Conservation (phyloP, 2,113 vertebrate genomes). For the Recurvirostra avosetta region DNA sequence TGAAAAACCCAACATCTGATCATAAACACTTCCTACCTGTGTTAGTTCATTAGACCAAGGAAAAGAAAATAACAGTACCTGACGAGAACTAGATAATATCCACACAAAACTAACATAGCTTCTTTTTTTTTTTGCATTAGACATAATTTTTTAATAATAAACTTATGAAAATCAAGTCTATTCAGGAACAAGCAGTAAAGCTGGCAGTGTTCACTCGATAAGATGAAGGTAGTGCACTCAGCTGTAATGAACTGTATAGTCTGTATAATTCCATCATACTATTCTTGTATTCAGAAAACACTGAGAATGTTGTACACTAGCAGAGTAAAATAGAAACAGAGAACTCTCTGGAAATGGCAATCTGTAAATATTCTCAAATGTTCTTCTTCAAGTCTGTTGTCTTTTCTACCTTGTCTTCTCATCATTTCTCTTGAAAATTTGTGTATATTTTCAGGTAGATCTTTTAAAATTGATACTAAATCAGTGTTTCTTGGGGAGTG, state of each 20-base stretch:
- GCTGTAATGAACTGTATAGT: neutral
- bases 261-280: neutral
- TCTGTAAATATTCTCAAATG: neutral
- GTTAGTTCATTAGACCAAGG: neutral
- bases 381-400: neutral
- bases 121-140: neutral
- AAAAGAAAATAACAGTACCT: neutral
- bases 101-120: neutral
- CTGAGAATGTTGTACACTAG: neutral
- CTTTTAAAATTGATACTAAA: neutral
- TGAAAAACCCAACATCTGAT: neutral
- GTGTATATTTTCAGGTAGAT: neutral
- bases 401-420: neutral
- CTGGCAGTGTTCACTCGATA: neutral
- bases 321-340: neutral
- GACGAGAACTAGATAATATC: neutral
- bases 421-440: neutral
- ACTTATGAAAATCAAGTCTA: neutral
- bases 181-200: neutral
- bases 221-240: neutral
- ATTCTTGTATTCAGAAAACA: neutral
- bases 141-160: neutral
- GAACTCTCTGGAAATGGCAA: neutral
- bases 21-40: neutral
- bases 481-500: neutral